Conservation (phyloP, 2,888 invertebrate genomes). For the Sussaba pulchella region DNA sequence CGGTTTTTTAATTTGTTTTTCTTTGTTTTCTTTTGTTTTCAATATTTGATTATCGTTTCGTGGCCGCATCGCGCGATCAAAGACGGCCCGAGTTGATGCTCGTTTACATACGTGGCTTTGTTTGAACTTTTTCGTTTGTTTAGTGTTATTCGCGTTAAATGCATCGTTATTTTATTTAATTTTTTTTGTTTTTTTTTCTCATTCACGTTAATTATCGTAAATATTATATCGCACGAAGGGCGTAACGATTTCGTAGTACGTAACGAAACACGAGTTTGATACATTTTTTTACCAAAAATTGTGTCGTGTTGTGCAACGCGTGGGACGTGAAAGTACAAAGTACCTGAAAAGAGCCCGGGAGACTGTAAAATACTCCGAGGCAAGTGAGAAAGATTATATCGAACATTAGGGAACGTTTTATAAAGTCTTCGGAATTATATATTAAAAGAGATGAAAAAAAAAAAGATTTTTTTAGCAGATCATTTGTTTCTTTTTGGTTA, state of each 20-base stretch:
- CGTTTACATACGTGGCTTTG: not conserved
- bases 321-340: no score
- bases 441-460: no score
- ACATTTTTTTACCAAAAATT: slow-evolving; percentile 12
- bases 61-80: slow-evolving; percentile 18
- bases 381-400: slow-evolving; percentile 4
- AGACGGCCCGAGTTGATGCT: slow-evolving; percentile 3
- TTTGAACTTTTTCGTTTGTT: slow-evolving; percentile 15
- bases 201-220: not conserved
- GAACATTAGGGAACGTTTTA: slow-evolving; percentile 8
- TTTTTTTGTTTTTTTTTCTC: not conserved
- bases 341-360: slow-evolving; percentile 34
- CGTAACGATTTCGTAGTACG: slow-evolving; percentile 13
- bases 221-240: not conserved
- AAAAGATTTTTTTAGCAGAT: no score
- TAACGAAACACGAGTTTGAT: not conserved
- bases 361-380: slow-evolving; percentile 9
- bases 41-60: not conserved
- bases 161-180: not conserved
- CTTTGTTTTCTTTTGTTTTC: no score
- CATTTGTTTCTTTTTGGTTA: no score
- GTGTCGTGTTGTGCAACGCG: no score
- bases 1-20: no score
- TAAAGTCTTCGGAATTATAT: no score
- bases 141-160: slow-evolving; percentile 14